Evolutionary conservation across 2,888 invertebrate species (phyloP).

Genomic region (Horisme vitalbata): DNA sequence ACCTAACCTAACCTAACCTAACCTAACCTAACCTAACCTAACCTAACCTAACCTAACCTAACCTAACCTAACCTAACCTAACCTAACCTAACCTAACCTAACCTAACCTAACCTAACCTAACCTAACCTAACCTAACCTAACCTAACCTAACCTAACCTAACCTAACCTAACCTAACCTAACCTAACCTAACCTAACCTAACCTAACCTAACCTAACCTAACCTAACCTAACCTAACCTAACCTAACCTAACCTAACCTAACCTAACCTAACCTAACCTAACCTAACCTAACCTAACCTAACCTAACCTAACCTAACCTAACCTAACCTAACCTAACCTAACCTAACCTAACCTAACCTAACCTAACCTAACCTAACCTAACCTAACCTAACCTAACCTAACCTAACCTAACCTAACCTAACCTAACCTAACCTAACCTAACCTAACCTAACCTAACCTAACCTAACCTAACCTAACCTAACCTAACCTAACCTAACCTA

Average conservation of each 20-base stretch:
- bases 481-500: background rate
- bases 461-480: background rate
- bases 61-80: background rate
- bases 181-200: background rate
- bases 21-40: constrained; percentile 2
- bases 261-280: background rate
- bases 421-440: background rate
- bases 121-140: background rate
- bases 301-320: background rate
- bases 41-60: background rate
- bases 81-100: background rate
- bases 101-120: background rate
- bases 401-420: background rate
- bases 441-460: background rate
- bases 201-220: background rate
- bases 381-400: background rate
- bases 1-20: background rate
- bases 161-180: constrained; percentile 1
- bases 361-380: background rate
- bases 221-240: background rate
- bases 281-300: background rate
- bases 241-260: background rate
- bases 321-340: background rate
- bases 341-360: background rate
- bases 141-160: background rate